A percentile compares a stretch with the other conserved stretches of the same genome.
These are phyloP conservation scores for Pteruthius melanotis DNA, from an alignment of 2,113 vertebrate genomes.

Conservation along the genomic window DNA sequence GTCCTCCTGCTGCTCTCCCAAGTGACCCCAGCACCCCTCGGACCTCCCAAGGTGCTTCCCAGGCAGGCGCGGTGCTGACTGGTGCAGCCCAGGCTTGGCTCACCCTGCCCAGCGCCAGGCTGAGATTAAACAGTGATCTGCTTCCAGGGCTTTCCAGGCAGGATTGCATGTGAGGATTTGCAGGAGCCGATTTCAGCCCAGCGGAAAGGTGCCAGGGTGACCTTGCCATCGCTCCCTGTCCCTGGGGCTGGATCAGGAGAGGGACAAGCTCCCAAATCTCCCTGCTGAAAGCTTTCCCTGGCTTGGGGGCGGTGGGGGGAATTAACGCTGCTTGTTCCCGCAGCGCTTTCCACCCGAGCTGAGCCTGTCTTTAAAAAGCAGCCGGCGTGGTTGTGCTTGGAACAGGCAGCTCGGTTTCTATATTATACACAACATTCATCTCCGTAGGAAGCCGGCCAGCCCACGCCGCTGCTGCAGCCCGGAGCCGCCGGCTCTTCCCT, in stretches of 20 bases:
- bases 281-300: fast-evolving
- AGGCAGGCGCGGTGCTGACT: fast-evolving
- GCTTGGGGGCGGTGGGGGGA: not conserved
- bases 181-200: not conserved
- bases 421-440: conserved; percentile 6
- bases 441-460: conserved; percentile 8
- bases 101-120: not conserved
- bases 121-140: not conserved
- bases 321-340: not conserved
- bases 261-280: not conserved
- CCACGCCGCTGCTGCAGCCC: conserved; percentile 35
- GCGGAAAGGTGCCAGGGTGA: not conserved
- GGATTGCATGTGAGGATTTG: not conserved
- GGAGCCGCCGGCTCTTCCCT: not conserved
- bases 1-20: not conserved
- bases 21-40: fast-evolving
- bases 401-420: conserved; percentile 21
- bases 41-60: not conserved
- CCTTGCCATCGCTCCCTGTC: not conserved
- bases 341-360: not conserved
- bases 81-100: not conserved
- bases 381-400: conserved; percentile 25
- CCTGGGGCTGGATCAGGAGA: not conserved
- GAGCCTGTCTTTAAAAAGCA: conserved; percentile 55
- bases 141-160: not conserved